Evolutionary conservation across 2,113 vertebrate genomes (phyloP).

Genomic region (Rhabdomys dilectus): DNA sequence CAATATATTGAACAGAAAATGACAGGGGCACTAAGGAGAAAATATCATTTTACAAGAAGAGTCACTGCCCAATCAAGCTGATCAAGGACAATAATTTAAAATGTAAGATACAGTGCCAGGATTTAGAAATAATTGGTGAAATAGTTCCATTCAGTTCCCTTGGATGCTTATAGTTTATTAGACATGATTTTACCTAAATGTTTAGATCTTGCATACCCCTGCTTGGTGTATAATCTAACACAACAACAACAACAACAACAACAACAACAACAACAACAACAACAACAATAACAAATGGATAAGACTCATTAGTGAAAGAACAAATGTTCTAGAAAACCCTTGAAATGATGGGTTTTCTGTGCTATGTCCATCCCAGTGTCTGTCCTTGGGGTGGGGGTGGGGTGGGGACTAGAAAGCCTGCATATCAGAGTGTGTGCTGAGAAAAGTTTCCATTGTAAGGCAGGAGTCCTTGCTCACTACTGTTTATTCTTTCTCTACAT

Average conservation of each 20-base stretch:
- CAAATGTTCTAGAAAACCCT: not conserved
- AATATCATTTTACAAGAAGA: not conserved
- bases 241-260: not conserved
- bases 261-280: not conserved
- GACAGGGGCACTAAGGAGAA: not conserved
- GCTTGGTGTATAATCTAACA: slow-evolving; percentile 39
- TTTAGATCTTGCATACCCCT: slow-evolving; percentile 16
- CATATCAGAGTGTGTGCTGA: not conserved
- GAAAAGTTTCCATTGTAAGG: not conserved
- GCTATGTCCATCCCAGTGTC: not conserved
- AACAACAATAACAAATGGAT: not conserved
- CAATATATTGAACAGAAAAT: slow-evolving; percentile 26
- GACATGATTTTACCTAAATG: slow-evolving; percentile 61
- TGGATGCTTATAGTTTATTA: slow-evolving; percentile 64
- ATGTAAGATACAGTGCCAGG: slow-evolving; percentile 14
- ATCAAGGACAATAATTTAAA: slow-evolving; percentile 58
- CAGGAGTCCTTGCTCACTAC: not conserved
- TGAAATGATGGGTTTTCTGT: not conserved
- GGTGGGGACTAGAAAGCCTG: not conserved
- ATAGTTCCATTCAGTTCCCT: slow-evolving; percentile 57
- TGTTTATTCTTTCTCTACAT: not conserved
- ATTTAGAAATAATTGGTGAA: slow-evolving; percentile 62
- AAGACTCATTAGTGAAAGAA: slow-evolving; percentile 38
- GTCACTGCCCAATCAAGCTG: slow-evolving; percentile 26
- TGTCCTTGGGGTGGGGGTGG: not conserved